These are phyloP conservation scores for Sandelia bainsii DNA, from an alignment of 2,797 vertebrate genomes.

Conservation along the genomic window DNA sequence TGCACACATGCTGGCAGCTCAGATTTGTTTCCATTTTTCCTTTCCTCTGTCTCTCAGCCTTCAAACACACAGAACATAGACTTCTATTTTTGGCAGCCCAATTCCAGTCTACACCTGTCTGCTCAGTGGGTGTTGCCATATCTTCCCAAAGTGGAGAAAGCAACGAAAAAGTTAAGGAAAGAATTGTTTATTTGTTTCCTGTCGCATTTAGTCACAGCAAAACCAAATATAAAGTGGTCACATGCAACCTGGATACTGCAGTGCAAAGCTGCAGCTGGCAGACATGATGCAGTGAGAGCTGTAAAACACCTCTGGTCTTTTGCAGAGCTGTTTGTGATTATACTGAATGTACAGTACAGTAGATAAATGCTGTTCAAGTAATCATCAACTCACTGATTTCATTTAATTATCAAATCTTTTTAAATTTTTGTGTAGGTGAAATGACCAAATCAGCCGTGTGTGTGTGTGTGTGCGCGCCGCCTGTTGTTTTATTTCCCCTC, in stretches of 20 bases:
- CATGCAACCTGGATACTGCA: constrained; percentile 17
- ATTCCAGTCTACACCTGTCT: constrained; percentile 41
- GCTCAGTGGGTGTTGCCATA: constrained; percentile 41
- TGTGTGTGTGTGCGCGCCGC: constrained; percentile 17
- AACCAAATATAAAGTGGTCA: not conserved
- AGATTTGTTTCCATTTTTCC: constrained; percentile 20
- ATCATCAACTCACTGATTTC: constrained; percentile 26
- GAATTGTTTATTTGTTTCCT: not conserved
- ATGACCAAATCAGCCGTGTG: not conserved
- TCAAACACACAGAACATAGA: constrained; percentile 7
- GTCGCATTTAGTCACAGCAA: not conserved
- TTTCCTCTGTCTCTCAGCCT: constrained; percentile 11
- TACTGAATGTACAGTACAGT: constrained; percentile 5
- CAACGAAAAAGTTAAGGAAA: constrained; percentile 9
- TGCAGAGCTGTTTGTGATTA: not conserved
- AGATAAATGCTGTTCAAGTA: not conserved
- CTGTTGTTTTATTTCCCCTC: constrained; percentile 69
- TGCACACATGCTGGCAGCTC: constrained; percentile 38
- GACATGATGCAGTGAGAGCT: not conserved
- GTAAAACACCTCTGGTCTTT: not conserved
- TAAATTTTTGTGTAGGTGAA: not conserved
- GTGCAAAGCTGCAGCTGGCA: constrained; percentile 23
- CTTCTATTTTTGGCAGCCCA: constrained; percentile 33
- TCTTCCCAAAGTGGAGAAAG: constrained; percentile 14
- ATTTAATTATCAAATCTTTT: constrained; percentile 32